Evolutionary conservation across 1,140 invertebrate species (phyloP), one percentile per base, ranked within the genome.

Genomic region (Agrilus planipennis): DNA sequence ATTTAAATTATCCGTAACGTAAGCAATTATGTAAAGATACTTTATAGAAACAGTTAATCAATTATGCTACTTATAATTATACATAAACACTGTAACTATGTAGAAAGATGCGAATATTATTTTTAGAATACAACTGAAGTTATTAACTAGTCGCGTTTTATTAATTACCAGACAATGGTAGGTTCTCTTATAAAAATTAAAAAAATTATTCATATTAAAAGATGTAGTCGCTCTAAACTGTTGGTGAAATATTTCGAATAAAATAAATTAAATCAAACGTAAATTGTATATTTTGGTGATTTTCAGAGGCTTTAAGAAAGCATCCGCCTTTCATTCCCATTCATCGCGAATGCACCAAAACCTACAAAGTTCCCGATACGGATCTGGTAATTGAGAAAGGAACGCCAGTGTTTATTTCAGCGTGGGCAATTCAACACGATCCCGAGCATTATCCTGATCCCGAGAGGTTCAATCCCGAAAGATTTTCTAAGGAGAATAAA

Each of bases 381-480:
- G 45, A 52, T 25, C 9, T 61, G 1, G 45, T 54, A 0, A 46
- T 70, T 15, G 54, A 62, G 39, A 57, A 55, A 34, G 64, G 62
- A 23, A 62, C 57, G 14, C 47, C 42, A 31, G 41, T 71, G 10
- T 50, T 58, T 15, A 58, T 73, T 34, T 65, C 68, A 11, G 45
- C 63, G 4, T 66, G 65, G 41, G 63, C 63, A 23, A 61, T 81
- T 11, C 77, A 82, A 45, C 52, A 64, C 23, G 70, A 81, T 54
- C 65, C 67, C 7, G 53, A 77, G 45, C 66, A 71, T 42, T 86
- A 69, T 56, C 71, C 76, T 1, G 67, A 85, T 44, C 82, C 81
- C 0, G 61, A 79, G 7, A 51, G 57, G 20, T 86, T 74, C 54
- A 59, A 70, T 46, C 81, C 81, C 0, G 75, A 81, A 49, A 65